phyloP scores from a whole-genome alignment of 2,113 vertebrate genomes.

The Isurus oxyrinchus region DNA sequence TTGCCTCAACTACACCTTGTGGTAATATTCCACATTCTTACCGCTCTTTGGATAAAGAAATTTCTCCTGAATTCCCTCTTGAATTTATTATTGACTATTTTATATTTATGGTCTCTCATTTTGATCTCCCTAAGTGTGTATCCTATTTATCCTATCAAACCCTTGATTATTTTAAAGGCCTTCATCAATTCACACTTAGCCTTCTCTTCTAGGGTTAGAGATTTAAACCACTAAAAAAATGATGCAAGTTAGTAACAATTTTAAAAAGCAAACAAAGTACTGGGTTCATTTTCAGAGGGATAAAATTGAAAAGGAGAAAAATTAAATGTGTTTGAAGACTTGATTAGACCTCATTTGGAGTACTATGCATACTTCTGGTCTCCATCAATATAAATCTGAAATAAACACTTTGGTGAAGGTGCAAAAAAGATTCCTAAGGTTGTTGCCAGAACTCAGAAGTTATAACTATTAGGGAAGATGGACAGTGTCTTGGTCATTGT shows the following conservation, averaged over 20 bases:
- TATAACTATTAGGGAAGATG: neutral
- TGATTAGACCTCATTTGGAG: too few species aligned
- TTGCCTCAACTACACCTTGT: neutral
- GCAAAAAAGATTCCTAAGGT: neutral
- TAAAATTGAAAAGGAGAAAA: neutral
- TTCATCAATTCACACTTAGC: neutral
- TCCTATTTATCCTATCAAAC: neutral
- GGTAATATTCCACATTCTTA: neutral
- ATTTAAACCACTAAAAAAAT: neutral
- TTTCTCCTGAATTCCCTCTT: neutral
- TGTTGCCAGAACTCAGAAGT: neutral
- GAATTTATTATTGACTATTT: neutral
- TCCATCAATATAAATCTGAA: neutral
- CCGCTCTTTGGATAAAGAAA: too few species aligned
- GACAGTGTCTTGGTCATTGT: neutral
- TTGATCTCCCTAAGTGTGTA: neutral
- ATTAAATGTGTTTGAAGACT: neutral
- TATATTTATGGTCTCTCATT: neutral
- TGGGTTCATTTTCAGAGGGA: neutral
- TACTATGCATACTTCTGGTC: too few species aligned
- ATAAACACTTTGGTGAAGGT: neutral
- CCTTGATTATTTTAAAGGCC: neutral
- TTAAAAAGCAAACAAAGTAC: neutral
- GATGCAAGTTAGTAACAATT: neutral
- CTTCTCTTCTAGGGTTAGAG: neutral